Evolutionary conservation across 2,888 invertebrate genomes (phyloP).

Genomic region (Brachyopa scutellaris): DNA sequence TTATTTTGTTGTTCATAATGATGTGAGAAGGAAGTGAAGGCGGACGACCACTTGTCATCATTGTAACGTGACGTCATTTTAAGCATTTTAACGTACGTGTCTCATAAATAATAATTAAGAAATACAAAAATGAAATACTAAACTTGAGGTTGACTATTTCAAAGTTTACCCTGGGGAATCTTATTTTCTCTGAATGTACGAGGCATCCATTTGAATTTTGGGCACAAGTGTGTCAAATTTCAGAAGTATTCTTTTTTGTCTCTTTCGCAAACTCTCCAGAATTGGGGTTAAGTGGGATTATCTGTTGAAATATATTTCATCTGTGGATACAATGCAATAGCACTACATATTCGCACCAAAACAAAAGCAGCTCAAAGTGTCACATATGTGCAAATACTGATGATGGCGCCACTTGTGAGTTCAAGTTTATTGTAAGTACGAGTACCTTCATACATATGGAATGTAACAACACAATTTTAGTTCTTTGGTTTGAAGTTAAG

Average conservation of each 20-base stretch:
- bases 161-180: background rate
- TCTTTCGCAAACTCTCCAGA: conserved; percentile 7
- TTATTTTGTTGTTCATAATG: conserved; percentile 1
- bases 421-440: conserved; percentile 44
- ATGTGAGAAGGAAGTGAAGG: background rate
- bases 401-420: conserved; percentile 38
- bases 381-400: conserved; percentile 3
- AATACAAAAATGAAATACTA: background rate
- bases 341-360: background rate
- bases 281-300: conserved; percentile 53
- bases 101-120: conserved; percentile 12
- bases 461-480: too few relatives aligned
- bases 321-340: conserved; percentile 33
- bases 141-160: background rate
- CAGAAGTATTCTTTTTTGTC: background rate
- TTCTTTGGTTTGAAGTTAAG: too few relatives aligned
- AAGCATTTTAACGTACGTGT: too few relatives aligned
- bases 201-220: background rate
- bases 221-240: conserved; percentile 21
- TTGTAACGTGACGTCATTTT: too few relatives aligned
- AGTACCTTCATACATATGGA: background rate
- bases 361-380: conserved; percentile 29
- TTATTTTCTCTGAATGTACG: conserved; percentile 13
- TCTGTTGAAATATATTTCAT: conserved; percentile 54
- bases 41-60: too few relatives aligned